Percentiles rank a stretch among this genome's conserved stretches.
Conservation (phyloP, 2,113 vertebrate species). For the Lasiurus borealis region DNA sequence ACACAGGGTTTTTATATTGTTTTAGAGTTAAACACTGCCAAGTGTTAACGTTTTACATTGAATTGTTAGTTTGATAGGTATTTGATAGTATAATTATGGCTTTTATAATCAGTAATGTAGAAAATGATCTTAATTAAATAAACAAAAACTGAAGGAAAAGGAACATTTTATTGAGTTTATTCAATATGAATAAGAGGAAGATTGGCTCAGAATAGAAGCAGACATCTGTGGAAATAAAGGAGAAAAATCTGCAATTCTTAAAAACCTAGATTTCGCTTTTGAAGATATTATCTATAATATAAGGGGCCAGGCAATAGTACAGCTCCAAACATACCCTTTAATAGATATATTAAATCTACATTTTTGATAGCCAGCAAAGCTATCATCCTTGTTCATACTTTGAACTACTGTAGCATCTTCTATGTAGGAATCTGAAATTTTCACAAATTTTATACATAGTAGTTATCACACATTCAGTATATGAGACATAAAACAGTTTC, state of each 20-base stretch:
- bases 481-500: neutral
- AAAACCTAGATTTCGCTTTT: conserved; percentile 27
- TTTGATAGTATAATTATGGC: conserved; percentile 40
- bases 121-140: conserved; percentile 64
- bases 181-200: neutral
- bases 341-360: neutral
- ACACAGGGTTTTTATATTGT: conserved; percentile 17
- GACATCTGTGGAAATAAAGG: conserved; percentile 52
- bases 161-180: conserved; percentile 49
- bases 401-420: conserved; percentile 5
- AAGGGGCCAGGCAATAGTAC: neutral
- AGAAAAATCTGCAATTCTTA: conserved; percentile 40
- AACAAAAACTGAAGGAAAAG: conserved; percentile 64
- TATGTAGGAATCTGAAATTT: conserved; percentile 4
- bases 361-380: conserved; percentile 42
- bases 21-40: conserved; percentile 54
- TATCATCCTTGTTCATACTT: conserved; percentile 30
- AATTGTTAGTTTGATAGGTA: conserved; percentile 65
- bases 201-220: conserved; percentile 43
- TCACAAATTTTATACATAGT: conserved; percentile 5
- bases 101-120: conserved; percentile 58
- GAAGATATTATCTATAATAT: conserved; percentile 7
- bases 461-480: conserved; percentile 21
- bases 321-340: neutral
- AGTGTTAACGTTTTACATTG: conserved; percentile 40